Conservation (phyloP, 2,113 vertebrate genomes). For the Cygnus buccinator region DNA sequence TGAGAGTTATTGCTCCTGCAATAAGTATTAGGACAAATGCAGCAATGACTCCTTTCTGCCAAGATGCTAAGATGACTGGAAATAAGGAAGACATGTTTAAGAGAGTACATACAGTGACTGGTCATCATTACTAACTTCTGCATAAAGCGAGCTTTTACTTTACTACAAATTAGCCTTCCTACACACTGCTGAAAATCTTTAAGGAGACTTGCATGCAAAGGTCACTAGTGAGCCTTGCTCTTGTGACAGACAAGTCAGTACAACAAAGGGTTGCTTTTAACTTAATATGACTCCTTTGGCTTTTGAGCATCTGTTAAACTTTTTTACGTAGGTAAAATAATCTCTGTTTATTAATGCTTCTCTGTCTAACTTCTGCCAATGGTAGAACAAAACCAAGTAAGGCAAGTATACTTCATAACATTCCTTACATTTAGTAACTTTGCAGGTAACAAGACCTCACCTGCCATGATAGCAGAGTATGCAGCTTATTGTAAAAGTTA, state of each 20-base stretch:
- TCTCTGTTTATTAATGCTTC: not conserved
- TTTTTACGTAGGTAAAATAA: not conserved
- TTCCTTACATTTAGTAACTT: not conserved
- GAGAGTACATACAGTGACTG: not conserved
- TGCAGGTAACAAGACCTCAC: not conserved
- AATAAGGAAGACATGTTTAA: slow-evolving; percentile 5
- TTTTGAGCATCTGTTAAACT: not conserved
- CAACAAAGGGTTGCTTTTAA: not conserved
- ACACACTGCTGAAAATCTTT: not conserved
- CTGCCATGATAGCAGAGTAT: not conserved
- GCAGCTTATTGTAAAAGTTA: not conserved
- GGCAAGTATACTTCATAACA: not conserved
- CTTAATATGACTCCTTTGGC: not conserved
- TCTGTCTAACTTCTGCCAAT: not conserved
- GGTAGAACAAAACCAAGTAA: not conserved
- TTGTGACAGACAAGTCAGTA: not conserved
- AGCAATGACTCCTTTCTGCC: slow-evolving; percentile 69
- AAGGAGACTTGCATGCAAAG: not conserved
- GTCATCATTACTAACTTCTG: not conserved
- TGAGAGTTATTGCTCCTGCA: not conserved
- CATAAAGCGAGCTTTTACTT: not conserved
- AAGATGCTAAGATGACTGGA: slow-evolving; percentile 69
- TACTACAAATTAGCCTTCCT: not conserved
- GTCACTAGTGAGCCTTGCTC: not conserved
- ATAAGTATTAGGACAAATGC: slow-evolving; percentile 12